Base-by-base conservation (phyloP, 30 jellyfish, hydroid and myxozoan species). In the Euphysa ruthae region DNA sequence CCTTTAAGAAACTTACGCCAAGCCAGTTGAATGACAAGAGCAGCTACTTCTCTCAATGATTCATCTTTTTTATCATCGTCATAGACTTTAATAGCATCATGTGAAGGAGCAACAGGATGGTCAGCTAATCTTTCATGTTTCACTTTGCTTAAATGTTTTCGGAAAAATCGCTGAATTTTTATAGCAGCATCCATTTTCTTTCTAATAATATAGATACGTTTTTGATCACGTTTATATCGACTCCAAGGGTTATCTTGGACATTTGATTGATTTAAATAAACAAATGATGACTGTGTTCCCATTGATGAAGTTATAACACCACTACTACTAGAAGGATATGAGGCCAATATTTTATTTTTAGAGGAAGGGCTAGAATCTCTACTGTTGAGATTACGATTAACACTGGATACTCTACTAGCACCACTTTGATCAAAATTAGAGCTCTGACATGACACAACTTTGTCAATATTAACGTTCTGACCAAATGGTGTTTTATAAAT, bases 161-260 rank as follows among this genome's bases (percentile, higher is more conserved):
- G 70, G 54, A 79, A 72, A 7, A 85, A 85, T 29, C 90, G 51
- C 35, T 88, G 97, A 15, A 88, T 88, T 18, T 70, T 56, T 20
- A 88, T 50, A 13, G 93, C 97, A 0, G 94, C 93, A 20, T 88
- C 93, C n/a, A 75, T 73, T 61, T 88, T 88, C 68, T 58, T 43
- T 15, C 97, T 69, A 56, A 88, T 73, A 25, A 88, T 73, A 35
- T 69, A 49, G 35, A 56, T 46, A 10, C 94, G 75, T 16, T 60
- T 70, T 32, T 78, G 93, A 31, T 85, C 95, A 51, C 93, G 68
- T 65, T 32, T 58, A 65, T 76, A 78, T 6, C 71, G 27, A 32
- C 78, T 74, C 95, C 95, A 85, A 1, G 95, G 95, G 31, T 73
- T 77, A 5, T 69, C 32, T n/a, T n/a, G n/a, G n/a, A n/a, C n/a